Evolutionary conservation across 2,797 vertebrate species (phyloP), one percentile per base, ranked within the genome.

Genomic region (Argentina silus): DNA sequence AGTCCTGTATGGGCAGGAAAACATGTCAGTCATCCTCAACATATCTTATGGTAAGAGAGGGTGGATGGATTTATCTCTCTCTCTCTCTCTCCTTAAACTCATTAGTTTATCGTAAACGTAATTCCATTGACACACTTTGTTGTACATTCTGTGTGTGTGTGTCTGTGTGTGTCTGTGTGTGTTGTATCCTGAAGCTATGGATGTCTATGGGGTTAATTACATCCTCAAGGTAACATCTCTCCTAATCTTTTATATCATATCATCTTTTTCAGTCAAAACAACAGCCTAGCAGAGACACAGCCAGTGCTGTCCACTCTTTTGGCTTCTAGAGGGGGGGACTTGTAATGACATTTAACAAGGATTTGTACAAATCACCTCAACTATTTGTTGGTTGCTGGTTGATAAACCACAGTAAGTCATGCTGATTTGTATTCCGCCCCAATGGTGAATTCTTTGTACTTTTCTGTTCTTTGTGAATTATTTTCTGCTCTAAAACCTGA

Each of bases 171-270:
- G 57, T 23, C 14, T 10, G 59, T 23, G 48, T 53, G 7, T 53
- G 65, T 36, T 27, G 48, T 67, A 23, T 27, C 47, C 21, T 67
- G 21, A 67, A 51, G 21, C 65, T 5, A 1, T 15, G 21, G 21
- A 44, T 21, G 65, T 67, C 66, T 9, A n/a, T 23, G 12, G 3
- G 48, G 66, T 55, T 67, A 55, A 67, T 67, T 67, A 47, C 21
- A 15, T 42, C 7, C 21, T 53, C 23, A 42, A 3, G 53, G 15
- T 21, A 36, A 53, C 8, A 53, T n/a, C 36, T 67, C 10, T 67
- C 23, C 23, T 12, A 51, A 53, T 23, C 50, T 67, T 53, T 51
- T 15, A 36, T 67, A 27, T 56, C 36, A 17, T 51, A 27, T 56
- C 36, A 17, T 51, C 67, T 12, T 36, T 56, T 10, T 55, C 23